Evolutionary conservation across 2,113 vertebrate species (phyloP).

Genomic region (Tricholaema leucomelas): DNA sequence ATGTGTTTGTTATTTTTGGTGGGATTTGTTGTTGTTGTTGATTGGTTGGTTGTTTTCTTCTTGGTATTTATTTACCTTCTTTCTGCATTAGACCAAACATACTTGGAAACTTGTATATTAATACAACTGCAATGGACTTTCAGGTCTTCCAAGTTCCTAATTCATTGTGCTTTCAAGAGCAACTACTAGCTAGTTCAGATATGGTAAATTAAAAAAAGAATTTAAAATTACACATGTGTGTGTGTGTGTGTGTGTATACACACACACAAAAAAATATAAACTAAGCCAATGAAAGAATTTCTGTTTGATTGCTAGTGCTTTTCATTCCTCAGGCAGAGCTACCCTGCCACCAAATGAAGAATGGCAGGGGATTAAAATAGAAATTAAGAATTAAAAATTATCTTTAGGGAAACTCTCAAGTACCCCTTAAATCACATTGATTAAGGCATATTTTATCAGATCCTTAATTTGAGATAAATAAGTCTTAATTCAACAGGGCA

Average conservation of each 20-base stretch:
- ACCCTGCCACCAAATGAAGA: not conserved
- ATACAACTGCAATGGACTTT: not conserved
- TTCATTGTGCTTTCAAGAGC: not conserved
- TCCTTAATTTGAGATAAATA: not conserved
- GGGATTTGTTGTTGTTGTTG: too few species aligned
- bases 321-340: not conserved
- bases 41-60: not conserved
- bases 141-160: not conserved
- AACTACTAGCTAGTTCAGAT: not conserved
- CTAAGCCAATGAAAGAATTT: not conserved
- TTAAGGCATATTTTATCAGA: not conserved
- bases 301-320: not conserved
- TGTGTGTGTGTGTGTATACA: too few species aligned
- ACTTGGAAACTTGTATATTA: not conserved
- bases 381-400: not conserved
- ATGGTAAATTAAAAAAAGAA: not conserved
- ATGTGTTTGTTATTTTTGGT: too few species aligned
- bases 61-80: not conserved
- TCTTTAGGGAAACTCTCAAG: not conserved
- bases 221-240: not conserved
- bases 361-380: not conserved
- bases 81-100: accelerated
- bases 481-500: not conserved
- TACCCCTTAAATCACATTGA: not conserved
- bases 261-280: not conserved